Evolutionary conservation across 2,797 vertebrate genomes (phyloP), one percentile per base, ranked within the genome.

Genomic region (Podargus strigoides): DNA sequence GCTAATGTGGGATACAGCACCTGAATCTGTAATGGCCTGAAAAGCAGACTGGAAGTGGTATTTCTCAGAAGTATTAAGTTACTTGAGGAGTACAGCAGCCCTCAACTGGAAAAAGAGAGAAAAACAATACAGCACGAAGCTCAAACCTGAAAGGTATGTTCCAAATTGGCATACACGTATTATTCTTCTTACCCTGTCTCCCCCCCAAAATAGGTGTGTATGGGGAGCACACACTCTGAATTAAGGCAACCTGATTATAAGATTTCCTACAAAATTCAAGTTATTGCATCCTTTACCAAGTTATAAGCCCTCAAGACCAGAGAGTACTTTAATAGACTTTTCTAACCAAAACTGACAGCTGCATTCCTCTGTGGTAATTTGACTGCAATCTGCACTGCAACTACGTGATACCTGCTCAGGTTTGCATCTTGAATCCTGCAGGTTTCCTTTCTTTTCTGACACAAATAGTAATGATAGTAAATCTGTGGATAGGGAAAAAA

Each of bases 141-240:
- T 83, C 76, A 72, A 78, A 64, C 15, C 24, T 55, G 36, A 58
- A 80, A 67, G 11, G 34, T 30, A 4, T 0, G 0, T 58, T 68
- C 46, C 34, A 60, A 19, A 26, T 22, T 34, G 44, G 18, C 60
- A 42, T 7, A 42, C 0, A 0, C 2, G 3, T 36, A 13, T 42
- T 73, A 22, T 14, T 70, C 6, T 72, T 88, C 41, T 69, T 67
- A 58, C 10, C 41, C 37, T 8, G 21, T 22, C 12, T 87, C 26
- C 34, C 24, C 47, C 41, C 36, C 53, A 64, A 58, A 80, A 27
- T 1, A 44, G 37, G 28, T 30, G 3, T 3, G 13, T 10, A 5
- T 5, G 21, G 8, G 50, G 24, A 69, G 15, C 32, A 41, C 15
- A 44, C 7, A 6, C 14, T 17, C 50, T 49, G 32, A 89, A 60